Conservation (phyloP, 2,888 invertebrate species). For the Arge pagana region DNA sequence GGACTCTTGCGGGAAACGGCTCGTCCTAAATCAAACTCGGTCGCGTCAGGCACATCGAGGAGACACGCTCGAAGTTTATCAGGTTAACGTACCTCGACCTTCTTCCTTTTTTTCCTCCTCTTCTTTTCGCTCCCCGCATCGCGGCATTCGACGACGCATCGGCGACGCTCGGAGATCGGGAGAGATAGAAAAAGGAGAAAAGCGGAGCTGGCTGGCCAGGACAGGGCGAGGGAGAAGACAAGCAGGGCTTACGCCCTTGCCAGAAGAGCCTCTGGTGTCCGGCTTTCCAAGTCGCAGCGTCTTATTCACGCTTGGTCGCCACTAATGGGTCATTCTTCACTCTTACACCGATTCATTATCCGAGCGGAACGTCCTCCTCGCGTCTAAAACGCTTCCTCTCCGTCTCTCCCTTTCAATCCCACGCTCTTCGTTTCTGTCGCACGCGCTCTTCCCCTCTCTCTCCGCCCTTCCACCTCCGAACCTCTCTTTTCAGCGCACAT, state of each 20-base stretch:
- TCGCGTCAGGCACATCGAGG: neutral
- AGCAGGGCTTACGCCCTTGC: constrained; percentile 18
- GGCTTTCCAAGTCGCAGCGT: constrained; percentile 11
- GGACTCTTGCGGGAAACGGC: neutral
- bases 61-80: neutral
- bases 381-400: neutral
- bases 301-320: constrained; percentile 13
- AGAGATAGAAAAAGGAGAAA: no score
- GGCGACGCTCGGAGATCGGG: no score
- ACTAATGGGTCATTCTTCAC: constrained; percentile 18
- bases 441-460: no score
- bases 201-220: neutral
- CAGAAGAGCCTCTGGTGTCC: constrained; percentile 1
- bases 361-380: constrained; percentile 6
- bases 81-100: constrained; percentile 8
- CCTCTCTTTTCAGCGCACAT: no score
- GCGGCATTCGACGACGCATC: no score
- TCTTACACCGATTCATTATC: constrained; percentile 19
- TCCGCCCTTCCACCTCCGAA: no score
- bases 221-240: neutral
- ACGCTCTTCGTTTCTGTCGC: no score
- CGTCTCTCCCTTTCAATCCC: constrained; percentile 1
- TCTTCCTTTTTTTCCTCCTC: constrained; percentile 1
- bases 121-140: no score
- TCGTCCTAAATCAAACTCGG: constrained; percentile 1